phyloP scores from a whole-genome alignment of 2,888 invertebrate species.

The Saturnia pavonia region DNA sequence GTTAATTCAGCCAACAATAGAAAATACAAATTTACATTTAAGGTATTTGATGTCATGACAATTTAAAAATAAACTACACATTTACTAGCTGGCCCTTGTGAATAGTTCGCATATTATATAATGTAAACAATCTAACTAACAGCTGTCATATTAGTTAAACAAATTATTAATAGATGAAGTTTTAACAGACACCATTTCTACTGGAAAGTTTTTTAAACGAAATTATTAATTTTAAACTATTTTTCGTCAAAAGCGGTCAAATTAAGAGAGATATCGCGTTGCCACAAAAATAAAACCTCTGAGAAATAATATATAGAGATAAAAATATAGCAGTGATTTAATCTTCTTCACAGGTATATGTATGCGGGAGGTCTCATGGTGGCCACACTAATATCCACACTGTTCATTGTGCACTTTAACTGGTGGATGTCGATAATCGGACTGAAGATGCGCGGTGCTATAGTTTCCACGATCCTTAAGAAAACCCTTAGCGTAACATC shows the following conservation, averaged over 20 bases:
- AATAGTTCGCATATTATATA: too few species aligned
- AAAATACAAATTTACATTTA: neutral
- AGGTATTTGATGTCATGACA: neutral
- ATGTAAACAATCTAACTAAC: too few species aligned
- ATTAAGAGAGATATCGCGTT: too few species aligned
- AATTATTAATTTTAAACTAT: too few species aligned
- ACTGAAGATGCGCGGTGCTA: slow-evolving; percentile 92
- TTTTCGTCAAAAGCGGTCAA: too few species aligned
- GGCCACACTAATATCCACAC: slow-evolving; percentile 81
- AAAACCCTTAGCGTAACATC: slow-evolving; percentile 75
- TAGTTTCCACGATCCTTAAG: slow-evolving; percentile 88
- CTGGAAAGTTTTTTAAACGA: too few species aligned
- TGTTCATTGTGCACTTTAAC: slow-evolving; percentile 94
- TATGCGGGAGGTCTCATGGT: slow-evolving; percentile 68
- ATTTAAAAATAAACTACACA: neutral
- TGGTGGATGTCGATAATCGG: slow-evolving; percentile 92
- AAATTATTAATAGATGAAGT: too few species aligned
- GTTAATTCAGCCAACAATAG: neutral
- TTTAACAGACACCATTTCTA: too few species aligned
- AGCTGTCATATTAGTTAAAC: too few species aligned
- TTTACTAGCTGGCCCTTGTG: too few species aligned
- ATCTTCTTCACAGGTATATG: slow-evolving; percentile 56
- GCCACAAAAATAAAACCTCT: too few species aligned
- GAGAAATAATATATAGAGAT: neutral
- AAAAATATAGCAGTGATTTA: neutral